Percentiles rank a stretch among this genome's conserved stretches.
phyloP scores from a whole-genome alignment of 2,888 invertebrate species.

The Ophraella communa region DNA sequence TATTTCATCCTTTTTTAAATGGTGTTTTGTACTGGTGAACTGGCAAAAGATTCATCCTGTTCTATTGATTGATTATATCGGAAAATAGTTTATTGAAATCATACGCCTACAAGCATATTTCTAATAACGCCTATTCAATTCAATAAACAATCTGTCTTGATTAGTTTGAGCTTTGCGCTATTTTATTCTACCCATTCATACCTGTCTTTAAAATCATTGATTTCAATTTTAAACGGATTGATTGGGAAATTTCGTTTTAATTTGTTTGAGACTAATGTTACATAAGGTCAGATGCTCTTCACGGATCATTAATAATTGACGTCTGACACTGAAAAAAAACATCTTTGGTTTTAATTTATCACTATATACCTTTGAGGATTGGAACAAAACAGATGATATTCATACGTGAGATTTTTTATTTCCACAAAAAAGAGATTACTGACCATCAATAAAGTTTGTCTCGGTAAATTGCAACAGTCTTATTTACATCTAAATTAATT shows the following conservation, averaged over 20 bases:
- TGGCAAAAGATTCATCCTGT: background rate
- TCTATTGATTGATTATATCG: too few species aligned
- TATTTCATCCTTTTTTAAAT: background rate
- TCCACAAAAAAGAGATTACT: too few species aligned
- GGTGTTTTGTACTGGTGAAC: too few species aligned
- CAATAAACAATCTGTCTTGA: background rate
- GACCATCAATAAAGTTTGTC: too few species aligned
- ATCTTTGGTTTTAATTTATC: conserved; percentile 39
- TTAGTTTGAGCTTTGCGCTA: background rate
- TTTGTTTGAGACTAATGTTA: conserved; percentile 38
- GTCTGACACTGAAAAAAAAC: conserved; percentile 39
- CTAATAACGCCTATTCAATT: background rate
- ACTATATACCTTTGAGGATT: background rate
- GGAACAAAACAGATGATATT: background rate
- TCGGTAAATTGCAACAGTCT: too few species aligned
- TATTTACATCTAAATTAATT: too few species aligned
- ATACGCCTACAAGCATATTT: too few species aligned
- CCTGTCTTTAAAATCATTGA: conserved; percentile 3
- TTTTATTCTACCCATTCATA: background rate
- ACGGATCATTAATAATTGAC: conserved; percentile 46
- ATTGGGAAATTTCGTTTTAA: conserved; percentile 21
- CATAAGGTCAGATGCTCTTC: conserved; percentile 39
- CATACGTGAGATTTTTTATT: background rate
- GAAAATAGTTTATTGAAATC: too few species aligned
- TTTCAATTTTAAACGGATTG: conserved; percentile 13